phyloP scores from a whole-genome alignment of 1,140 invertebrate genomes.

The Helicorthomorpha holstii region DNA sequence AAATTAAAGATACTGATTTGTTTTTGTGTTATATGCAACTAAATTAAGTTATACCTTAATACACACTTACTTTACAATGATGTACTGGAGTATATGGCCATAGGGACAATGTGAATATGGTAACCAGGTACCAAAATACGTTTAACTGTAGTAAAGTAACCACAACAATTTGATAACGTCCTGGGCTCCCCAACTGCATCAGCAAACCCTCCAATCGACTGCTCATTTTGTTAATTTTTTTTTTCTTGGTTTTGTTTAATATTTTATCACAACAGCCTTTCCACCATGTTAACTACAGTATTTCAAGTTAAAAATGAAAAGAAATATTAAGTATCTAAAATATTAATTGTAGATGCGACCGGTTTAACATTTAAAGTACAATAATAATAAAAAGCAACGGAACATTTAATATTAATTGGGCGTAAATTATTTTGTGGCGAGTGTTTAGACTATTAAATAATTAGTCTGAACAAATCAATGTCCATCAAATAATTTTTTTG shows the following conservation, averaged over 20 bases:
- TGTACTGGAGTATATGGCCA: neutral
- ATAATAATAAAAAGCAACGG: neutral
- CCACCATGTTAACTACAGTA: neutral
- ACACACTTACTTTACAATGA: neutral
- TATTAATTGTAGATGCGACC: too few relatives aligned
- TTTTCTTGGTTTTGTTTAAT: neutral
- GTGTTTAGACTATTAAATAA: too few relatives aligned
- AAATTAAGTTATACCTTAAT: too few relatives aligned
- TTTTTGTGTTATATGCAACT: too few relatives aligned
- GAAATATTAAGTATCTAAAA: neutral
- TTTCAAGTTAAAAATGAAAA: neutral
- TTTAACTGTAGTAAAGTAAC: neutral
- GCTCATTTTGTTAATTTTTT: neutral
- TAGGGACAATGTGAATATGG: neutral
- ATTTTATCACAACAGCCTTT: neutral
- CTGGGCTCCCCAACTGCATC: neutral
- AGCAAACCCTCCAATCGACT: neutral
- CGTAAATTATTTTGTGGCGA: too few relatives aligned
- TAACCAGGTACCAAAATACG: neutral
- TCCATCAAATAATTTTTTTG: too few relatives aligned
- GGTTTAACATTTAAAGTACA: neutral
- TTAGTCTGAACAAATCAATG: too few relatives aligned
- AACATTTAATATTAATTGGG: too few relatives aligned
- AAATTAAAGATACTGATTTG: too few relatives aligned
- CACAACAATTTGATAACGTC: neutral